These are phyloP conservation scores for Callinectes sapidus DNA, from an alignment of 2,888 invertebrate species.

Conservation along the genomic window DNA sequence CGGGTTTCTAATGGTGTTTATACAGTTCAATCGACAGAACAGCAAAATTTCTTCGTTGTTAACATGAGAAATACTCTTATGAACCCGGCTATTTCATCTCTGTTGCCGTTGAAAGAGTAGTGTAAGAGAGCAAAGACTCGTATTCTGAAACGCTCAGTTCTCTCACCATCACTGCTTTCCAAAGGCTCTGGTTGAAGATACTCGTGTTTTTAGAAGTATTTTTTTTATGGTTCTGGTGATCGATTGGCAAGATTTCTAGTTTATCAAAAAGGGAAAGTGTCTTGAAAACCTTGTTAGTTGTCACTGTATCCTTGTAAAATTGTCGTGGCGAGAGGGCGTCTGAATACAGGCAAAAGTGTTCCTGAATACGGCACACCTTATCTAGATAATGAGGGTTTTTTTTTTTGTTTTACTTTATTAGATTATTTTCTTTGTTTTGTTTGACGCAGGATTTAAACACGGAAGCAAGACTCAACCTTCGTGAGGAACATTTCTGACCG, in stretches of 20 bases:
- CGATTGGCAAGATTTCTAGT: background rate
- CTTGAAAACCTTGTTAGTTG: background rate
- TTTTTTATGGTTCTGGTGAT: background rate
- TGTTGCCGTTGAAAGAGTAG: too few species aligned
- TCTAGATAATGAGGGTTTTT: background rate
- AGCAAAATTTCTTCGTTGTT: background rate
- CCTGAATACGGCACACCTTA: background rate
- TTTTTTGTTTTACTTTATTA: too few species aligned
- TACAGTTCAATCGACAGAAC: too few species aligned
- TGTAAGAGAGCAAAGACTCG: too few species aligned
- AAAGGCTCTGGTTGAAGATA: background rate
- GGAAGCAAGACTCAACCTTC: background rate
- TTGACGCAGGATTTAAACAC: background rate
- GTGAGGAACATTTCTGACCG: background rate
- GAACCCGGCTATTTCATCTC: too few species aligned
- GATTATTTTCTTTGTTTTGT: background rate
- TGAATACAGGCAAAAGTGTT: too few species aligned
- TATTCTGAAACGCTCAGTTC: background rate
- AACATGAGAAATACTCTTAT: too few species aligned
- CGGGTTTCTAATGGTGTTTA: too few species aligned
- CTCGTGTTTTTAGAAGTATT: background rate
- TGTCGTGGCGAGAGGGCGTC: background rate
- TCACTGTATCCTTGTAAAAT: background rate
- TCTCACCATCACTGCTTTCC: background rate
- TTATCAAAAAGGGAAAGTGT: background rate